These are phyloP conservation scores for Prochilodus magdalenae DNA, from an alignment of 2,113 vertebrate genomes.

Conservation along the genomic window DNA sequence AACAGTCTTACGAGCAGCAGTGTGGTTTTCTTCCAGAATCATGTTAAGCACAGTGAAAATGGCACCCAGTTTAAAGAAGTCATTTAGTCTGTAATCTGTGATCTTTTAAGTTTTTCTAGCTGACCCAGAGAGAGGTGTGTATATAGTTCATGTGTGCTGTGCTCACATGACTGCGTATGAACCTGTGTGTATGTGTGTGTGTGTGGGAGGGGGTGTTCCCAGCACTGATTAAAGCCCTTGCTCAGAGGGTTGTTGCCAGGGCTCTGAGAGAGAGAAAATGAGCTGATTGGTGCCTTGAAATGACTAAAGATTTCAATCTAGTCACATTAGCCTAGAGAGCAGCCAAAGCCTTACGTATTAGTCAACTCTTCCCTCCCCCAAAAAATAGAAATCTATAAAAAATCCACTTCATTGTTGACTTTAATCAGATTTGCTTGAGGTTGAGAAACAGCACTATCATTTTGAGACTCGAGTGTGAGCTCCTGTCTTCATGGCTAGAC, in stretches of 20 bases:
- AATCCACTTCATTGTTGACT: slow-evolving; percentile 16
- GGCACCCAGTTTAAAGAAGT: too few species aligned
- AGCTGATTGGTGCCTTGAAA: slow-evolving; percentile 73
- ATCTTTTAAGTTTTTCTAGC: too few species aligned
- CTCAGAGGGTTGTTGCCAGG: slow-evolving; percentile 79
- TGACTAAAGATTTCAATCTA: slow-evolving; percentile 67
- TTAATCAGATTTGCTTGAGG: slow-evolving; percentile 30
- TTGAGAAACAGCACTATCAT: slow-evolving; percentile 18
- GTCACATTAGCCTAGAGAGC: slow-evolving; percentile 66
- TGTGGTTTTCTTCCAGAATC: too few species aligned
- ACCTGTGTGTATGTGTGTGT: slow-evolving; percentile 17
- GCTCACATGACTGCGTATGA: neutral
- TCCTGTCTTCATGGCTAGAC: neutral
- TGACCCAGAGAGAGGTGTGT: too few species aligned
- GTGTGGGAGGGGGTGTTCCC: slow-evolving; percentile 15
- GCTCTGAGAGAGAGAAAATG: slow-evolving; percentile 66
- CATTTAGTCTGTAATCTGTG: too few species aligned
- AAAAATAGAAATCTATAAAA: slow-evolving; percentile 36
- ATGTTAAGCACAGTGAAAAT: too few species aligned
- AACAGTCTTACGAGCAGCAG: too few species aligned
- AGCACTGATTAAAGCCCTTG: slow-evolving; percentile 57
- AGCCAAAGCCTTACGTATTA: slow-evolving; percentile 16
- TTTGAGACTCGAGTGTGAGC: neutral
- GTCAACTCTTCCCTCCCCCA: slow-evolving; percentile 6
- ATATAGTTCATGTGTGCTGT: neutral